Evolutionary conservation across 2,113 vertebrate genomes (phyloP), one percentile per base, ranked within the genome.

Genomic region (Zonotrichia leucophrys): DNA sequence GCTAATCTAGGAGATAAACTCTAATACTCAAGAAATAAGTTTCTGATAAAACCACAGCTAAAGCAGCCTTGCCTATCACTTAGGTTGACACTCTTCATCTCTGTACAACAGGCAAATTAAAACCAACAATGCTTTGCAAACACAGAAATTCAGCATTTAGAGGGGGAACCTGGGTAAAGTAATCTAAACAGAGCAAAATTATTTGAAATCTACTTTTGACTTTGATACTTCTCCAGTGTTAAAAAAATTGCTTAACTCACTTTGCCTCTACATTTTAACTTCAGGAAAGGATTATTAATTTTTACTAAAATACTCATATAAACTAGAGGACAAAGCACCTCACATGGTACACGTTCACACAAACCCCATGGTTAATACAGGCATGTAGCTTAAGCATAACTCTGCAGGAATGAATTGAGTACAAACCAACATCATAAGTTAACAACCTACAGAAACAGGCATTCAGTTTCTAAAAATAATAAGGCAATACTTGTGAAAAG

Each of bases 271-370:
- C 5, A 55, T 63, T 62, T 74, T 55, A 59, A 10, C 13, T 70
- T 80, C 75, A 77, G 44, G 49, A 64, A 78, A 87, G 8, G 13
- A 56, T 41, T 49, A 0, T 2, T 18, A 63, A 60, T 31, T 33
- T 92, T 31, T 78, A 44, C 35, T 62, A n/a, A 66, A 83, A 79
- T 27, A 58, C 15, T 47, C 15, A n/a, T 3, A 28, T 5, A 47
- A 14, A 50, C 11, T 37, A 73, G 39, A 80, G 15, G n/a, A 59
- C 5, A 11, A 39, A 70, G 22, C 22, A 10, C 28, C 27, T 60
- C 0, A 1, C 2, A 7, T 10, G 3, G 27, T 31, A 59, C 7
- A 52, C 11, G 21, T 18, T 28, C 50, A n/a, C 3, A 21, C 17
- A n/a, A 92, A 64, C 9, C 3, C 24, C n/a, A 23, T 1, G 12